phyloP scores from a whole-genome alignment of 2,797 vertebrate genomes.

The Microctenopoma steveboyesi region DNA sequence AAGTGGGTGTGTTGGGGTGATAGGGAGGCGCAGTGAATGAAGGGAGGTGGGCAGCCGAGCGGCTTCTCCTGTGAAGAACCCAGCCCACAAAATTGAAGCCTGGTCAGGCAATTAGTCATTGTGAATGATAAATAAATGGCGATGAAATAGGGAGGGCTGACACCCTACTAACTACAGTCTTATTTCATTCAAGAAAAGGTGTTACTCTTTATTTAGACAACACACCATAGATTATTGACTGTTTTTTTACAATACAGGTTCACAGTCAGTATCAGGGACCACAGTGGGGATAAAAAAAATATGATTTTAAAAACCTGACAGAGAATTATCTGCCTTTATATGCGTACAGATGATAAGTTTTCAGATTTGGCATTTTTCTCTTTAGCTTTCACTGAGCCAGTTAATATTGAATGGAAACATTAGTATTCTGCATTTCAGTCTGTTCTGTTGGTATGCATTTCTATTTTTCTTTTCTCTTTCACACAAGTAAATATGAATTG shows the following conservation, averaged over 20 bases:
- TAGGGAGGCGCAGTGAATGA: slow-evolving; percentile 69
- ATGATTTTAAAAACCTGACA: background rate
- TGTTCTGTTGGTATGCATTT: background rate
- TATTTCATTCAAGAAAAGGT: slow-evolving; percentile 37
- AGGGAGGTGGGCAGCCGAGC: slow-evolving; percentile 65
- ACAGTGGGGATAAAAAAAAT: background rate
- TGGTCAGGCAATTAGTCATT: slow-evolving; percentile 78
- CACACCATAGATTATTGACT: background rate
- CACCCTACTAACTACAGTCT: slow-evolving; percentile 22
- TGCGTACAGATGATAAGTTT: background rate
- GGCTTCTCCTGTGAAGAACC: slow-evolving; percentile 59
- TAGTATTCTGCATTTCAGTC: background rate
- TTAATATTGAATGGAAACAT: background rate
- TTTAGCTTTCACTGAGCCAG: background rate
- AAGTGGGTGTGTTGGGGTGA: slow-evolving; percentile 88
- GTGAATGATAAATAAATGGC: slow-evolving; percentile 74
- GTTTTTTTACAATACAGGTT: slow-evolving; percentile 2
- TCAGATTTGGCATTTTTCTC: background rate
- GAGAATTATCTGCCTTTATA: background rate
- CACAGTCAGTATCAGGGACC: background rate
- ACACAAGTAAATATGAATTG: background rate
- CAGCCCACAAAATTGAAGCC: slow-evolving; percentile 74
- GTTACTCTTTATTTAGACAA: slow-evolving; percentile 5
- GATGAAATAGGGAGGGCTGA: slow-evolving; percentile 60
- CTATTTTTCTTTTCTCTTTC: slow-evolving; percentile 1